phyloP scores from a whole-genome alignment of 2,113 vertebrate species.

The Pedetes capensis region DNA sequence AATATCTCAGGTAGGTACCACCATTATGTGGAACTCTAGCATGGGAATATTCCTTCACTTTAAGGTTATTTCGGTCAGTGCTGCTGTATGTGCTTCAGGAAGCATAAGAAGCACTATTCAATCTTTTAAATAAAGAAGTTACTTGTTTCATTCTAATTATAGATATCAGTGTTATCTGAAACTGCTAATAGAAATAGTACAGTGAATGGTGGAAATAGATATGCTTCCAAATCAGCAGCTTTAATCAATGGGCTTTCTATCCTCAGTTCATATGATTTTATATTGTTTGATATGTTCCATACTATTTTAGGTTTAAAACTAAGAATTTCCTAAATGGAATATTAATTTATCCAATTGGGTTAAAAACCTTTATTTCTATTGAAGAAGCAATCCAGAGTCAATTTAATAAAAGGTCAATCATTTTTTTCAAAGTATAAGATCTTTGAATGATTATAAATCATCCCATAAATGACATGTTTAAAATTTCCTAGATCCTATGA shows the following conservation, averaged over 20 bases:
- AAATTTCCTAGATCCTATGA: neutral
- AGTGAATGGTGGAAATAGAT: neutral
- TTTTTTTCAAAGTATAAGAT: neutral
- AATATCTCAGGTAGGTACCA: constrained; percentile 21
- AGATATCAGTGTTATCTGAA: neutral
- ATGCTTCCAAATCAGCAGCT: neutral
- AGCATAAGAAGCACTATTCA: neutral
- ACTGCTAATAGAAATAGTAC: neutral
- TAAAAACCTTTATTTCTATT: constrained; percentile 1
- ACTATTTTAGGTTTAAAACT: constrained; percentile 26
- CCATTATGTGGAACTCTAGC: neutral
- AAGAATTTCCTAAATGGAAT: neutral
- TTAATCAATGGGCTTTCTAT: neutral
- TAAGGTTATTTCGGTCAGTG: neutral
- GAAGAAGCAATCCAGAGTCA: neutral
- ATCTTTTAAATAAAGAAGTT: neutral
- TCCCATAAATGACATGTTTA: neutral
- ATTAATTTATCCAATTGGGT: neutral
- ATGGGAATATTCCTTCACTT: neutral
- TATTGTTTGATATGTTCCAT: neutral
- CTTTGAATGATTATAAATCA: neutral
- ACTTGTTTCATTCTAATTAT: neutral
- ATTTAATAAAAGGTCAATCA: neutral
- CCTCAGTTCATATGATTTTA: neutral
- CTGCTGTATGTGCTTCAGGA: neutral